Evolutionary conservation across 53 echinoderm and acorn worm genomes (phyloP), one percentile per base, ranked within the genome.

Genomic region (Holothuria scabra): DNA sequence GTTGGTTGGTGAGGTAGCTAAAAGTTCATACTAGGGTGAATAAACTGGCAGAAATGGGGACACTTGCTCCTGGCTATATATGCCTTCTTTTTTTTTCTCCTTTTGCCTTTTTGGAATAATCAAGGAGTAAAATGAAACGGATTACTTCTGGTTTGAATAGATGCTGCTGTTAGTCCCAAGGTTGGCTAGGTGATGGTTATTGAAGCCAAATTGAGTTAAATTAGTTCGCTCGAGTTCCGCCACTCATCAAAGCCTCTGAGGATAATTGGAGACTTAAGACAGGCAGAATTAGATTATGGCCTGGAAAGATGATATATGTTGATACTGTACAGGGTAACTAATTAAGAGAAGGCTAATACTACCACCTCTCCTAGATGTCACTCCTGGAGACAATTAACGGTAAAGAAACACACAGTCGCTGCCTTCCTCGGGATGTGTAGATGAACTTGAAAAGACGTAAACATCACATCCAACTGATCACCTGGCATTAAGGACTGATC

Each of bases 41-140:
- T 79, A 79, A 79, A 79, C 79, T 79, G 79, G 33, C 57, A 79
- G 59, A 79, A 79, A 79, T 79, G 79, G 79, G 79, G 58, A 79
- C 79, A 79, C 57, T 56, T 59, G 79, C 79, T 59, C 79, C 57
- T 58, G 79, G 79, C 57, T 59, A 79, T 56, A 58, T 59, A 55
- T 56, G 33, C 79, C 28, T 16, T 46, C 29, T n/a, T n/a, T 56
- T 55, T 76, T 55, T 46, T 23, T 48, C 25, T 69, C 25, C 44
- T 41, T 72, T 12, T 72, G 46, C 31, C 65, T 65, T 65, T 31
- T 72, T 46, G 46, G 49, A 16, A 72, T 44, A 72, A 72, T 72
- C 72, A 72, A 11, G 72, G 48, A 72, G 72, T 49, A 34, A 72
- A 72, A 72, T 72, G 72, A 72, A 72, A 72, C 72, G 72, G 72